Evolutionary conservation across 2,888 invertebrate genomes (phyloP).

Genomic region (Sabellastarte sp.): DNA sequence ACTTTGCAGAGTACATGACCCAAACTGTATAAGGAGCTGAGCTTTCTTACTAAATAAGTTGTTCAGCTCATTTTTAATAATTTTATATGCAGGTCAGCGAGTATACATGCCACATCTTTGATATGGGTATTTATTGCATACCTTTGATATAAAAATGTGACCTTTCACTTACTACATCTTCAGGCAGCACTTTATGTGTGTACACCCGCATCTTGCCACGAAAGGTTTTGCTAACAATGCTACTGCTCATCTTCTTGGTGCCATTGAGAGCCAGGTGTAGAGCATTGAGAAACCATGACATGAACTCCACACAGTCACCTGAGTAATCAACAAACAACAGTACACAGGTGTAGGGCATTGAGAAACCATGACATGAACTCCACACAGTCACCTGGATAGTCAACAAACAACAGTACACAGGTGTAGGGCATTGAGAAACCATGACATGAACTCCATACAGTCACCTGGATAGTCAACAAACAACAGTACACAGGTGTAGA

Average conservation of each 20-base stretch:
- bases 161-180: slow-evolving; percentile 69
- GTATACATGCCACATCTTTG: too few species aligned
- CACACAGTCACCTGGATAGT: not conserved
- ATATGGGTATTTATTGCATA: too few species aligned
- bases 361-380: not conserved
- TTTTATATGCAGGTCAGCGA: too few species aligned
- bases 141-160: too few species aligned
- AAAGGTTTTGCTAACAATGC: slow-evolving; percentile 93
- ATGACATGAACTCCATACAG: slow-evolving; percentile 63
- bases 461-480: not conserved
- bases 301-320: slow-evolving; percentile 96
- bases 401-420: not conserved
- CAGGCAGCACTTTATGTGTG: slow-evolving; percentile 82
- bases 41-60: too few species aligned
- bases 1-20: too few species aligned
- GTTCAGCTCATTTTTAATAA: too few species aligned
- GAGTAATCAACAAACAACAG: slow-evolving; percentile 4
- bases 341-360: not conserved
- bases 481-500: not conserved
- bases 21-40: too few species aligned
- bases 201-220: slow-evolving; percentile 66
- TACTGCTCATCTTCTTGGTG: slow-evolving; percentile 73
- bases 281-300: slow-evolving; percentile 97
- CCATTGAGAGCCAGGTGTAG: slow-evolving; percentile 86
- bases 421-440: not conserved